phyloP scores from a whole-genome alignment of 2,888 invertebrate species.

The Drosophila glabriapex region DNA sequence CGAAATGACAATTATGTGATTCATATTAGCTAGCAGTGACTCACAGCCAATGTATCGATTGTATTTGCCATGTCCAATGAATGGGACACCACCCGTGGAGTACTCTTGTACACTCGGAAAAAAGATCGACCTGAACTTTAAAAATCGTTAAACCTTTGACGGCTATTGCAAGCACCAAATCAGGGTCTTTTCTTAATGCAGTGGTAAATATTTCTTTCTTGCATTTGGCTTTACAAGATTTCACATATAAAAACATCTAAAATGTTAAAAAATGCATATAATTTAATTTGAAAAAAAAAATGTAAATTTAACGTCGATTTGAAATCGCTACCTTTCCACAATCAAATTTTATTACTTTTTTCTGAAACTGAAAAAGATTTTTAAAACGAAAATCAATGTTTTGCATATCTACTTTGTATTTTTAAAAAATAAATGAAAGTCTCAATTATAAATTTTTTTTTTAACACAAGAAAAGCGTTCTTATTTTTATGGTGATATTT shows the following conservation, averaged over 20 bases:
- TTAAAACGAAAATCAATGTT: no score
- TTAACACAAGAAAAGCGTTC: background rate
- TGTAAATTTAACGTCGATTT: background rate
- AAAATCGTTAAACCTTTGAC: background rate
- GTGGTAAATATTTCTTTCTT: background rate
- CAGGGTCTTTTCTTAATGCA: background rate
- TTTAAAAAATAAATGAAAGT: background rate
- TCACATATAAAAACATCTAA: background rate
- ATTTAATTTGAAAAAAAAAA: background rate
- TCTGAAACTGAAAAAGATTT: background rate
- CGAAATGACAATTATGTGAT: conserved; percentile 50
- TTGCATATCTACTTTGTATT: background rate
- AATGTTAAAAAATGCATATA: background rate
- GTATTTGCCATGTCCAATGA: conserved; percentile 30
- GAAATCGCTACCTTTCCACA: background rate
- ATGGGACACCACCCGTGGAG: conserved; percentile 51
- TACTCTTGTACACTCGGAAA: background rate
- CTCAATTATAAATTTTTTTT: background rate
- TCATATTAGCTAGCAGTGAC: conserved; percentile 54
- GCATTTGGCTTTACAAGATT: background rate
- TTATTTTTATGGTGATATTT: background rate
- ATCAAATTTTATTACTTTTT: background rate
- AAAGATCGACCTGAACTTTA: background rate
- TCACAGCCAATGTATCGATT: conserved; percentile 38
- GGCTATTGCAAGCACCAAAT: background rate